Evolutionary conservation across 1,140 invertebrate genomes (phyloP).

Genomic region (Sesamia nonagrioides): DNA sequence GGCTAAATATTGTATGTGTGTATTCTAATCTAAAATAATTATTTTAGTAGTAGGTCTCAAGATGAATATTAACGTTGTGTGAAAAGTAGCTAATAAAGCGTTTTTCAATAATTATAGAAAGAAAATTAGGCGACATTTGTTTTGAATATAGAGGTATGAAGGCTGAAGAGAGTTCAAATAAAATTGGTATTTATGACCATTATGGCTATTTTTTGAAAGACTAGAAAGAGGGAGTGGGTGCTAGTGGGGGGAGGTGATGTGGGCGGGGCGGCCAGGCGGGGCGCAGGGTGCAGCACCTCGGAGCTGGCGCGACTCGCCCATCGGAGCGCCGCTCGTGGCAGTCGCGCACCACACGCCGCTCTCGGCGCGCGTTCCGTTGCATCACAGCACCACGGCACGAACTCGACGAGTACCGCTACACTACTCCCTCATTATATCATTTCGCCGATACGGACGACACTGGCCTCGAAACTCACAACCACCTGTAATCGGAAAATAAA

Average conservation of each 20-base stretch:
- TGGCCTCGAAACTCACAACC: constrained; percentile 47
- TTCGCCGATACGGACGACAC: constrained; percentile 28
- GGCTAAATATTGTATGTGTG: no score
- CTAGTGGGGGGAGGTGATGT: constrained; percentile 68
- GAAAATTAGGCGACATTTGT: background rate
- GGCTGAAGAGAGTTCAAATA: background rate
- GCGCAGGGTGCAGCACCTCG: constrained; percentile 79
- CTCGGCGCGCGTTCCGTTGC: constrained; percentile 67
- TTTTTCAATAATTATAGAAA: no score
- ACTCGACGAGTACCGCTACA: constrained; percentile 31
- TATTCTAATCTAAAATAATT: no score
- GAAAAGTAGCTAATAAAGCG: no score
- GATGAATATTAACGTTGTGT: no score
- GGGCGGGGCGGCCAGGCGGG: constrained; percentile 78
- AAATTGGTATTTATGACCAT: background rate
- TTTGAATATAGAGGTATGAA: background rate
- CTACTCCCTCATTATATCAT: constrained; percentile 29
- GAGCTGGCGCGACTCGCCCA: constrained; percentile 74
- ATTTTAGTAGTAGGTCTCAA: no score
- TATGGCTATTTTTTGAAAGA: background rate
- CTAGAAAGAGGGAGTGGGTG: constrained; percentile 65
- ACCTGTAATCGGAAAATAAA: constrained; percentile 71
- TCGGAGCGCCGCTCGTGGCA: constrained; percentile 62
- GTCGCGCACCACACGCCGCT: constrained; percentile 71
- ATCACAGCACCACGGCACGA: constrained; percentile 47